Conservation (phyloP, 2,113 vertebrate genomes). For the Nothoprocta pentlandii region DNA sequence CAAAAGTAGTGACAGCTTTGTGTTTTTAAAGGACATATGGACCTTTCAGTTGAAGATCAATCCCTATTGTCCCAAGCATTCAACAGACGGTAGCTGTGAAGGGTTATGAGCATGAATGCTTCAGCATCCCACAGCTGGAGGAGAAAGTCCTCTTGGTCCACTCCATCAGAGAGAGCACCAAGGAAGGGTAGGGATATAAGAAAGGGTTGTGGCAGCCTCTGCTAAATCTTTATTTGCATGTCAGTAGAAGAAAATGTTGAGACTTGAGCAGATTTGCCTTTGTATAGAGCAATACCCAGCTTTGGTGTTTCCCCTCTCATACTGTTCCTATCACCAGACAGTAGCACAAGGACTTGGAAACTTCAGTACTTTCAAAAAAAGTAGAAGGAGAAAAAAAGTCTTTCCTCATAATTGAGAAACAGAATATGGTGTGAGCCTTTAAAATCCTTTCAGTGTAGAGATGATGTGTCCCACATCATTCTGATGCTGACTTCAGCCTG, state of each 20-base stretch:
- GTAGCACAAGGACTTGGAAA: neutral
- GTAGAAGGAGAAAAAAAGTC: neutral
- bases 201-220: neutral
- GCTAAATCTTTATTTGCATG: neutral
- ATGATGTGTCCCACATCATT: neutral
- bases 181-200: neutral
- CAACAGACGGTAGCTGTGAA: neutral
- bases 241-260: neutral
- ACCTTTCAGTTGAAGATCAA: neutral
- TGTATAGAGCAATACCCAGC: neutral
- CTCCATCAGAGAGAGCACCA: neutral
- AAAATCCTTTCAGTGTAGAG: neutral
- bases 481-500: neutral
- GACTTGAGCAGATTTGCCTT: neutral
- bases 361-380: neutral
- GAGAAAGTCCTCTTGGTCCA: neutral
- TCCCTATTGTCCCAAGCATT: neutral
- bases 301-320: neutral
- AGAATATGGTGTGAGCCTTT: neutral
- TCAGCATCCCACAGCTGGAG: neutral
- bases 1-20: neutral
- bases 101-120: fast-evolving
- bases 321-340: neutral
- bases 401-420: neutral
- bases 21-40: neutral